These are phyloP conservation scores for Lutjanus erythropterus DNA, from an alignment of 2,113 vertebrate genomes.

Conservation along the genomic window DNA sequence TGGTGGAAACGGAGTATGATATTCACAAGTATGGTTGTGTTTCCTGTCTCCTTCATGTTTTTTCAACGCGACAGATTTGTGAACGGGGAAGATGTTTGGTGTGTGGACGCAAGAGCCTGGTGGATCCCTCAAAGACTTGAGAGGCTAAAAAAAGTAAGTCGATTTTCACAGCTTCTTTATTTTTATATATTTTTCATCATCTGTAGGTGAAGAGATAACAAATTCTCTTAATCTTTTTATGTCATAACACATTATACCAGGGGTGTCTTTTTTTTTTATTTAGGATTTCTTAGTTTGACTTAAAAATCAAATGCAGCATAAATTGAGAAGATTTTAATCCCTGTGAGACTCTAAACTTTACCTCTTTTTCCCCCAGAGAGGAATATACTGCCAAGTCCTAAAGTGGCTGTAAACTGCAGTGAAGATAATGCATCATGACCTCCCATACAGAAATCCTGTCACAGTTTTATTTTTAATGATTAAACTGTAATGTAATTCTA, in stretches of 20 bases:
- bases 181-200: no score
- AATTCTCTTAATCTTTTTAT: not conserved
- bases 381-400: not conserved
- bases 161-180: not conserved
- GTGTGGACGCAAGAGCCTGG: not conserved
- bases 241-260: not conserved
- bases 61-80: not conserved
- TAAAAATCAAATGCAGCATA: not conserved
- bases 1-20: no score
- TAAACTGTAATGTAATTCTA: no score
- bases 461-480: not conserved
- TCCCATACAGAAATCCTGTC: not conserved
- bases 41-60: not conserved
- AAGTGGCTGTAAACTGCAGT: not conserved
- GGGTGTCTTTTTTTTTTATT: not conserved
- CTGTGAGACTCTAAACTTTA: not conserved
- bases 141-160: not conserved
- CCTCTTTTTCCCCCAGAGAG: not conserved
- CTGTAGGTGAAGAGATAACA: not conserved
- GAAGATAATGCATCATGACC: not conserved
- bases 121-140: not conserved
- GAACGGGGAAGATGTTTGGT: accelerated
- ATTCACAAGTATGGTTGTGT: no score
- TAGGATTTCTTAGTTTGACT: not conserved
- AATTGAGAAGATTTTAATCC: no score